Evolutionary conservation across 2,797 vertebrate genomes (phyloP), one percentile per base, ranked within the genome.

Genomic region (Ataeniobius toweri): DNA sequence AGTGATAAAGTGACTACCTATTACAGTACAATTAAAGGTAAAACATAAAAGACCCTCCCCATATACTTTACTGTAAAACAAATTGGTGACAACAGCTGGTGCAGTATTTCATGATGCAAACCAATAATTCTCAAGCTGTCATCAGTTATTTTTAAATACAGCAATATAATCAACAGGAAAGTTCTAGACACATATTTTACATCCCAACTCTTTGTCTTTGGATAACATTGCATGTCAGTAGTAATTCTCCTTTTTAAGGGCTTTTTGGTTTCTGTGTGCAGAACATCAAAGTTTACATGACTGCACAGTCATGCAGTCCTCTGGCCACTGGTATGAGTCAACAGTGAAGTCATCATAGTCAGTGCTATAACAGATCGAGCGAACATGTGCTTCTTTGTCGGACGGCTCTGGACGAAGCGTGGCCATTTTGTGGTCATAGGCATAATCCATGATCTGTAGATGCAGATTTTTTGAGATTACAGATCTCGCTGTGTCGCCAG

Each of bases 251-350:
- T 5, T 36, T 71, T 44, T 41, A 50, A 26, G 77, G 67, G 28
- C 79, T 65, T 48, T 31, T 28, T 71, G 24, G 41, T 76, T 58
- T 39, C 22, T 78, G 7, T 36, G 58, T 78, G 67, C 55, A 71
- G 59, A 73, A 48, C 22, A 18, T 95, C 88, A 96, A 73, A 96
- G 94, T 93, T 95, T 96, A 89, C 96, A 96, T 44, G 95, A 95
- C 95, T 98, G 97, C 80, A 98, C 85, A 74, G 90, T 91, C 95
- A 96, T 96, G 76, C 95, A 95, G 74, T 97, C 94, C 71, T 96
- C 91, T 0, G 98, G 98, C 98, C 98, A 99, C 80, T 90, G 46
- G 68, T 97, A 98, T 13, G 96, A 94, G 86, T 99, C 97, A 24
- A 96, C 94, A 22, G 92, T 85, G 68, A 99, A 97, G 85, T 96